phyloP scores from a whole-genome alignment of 2,888 invertebrate species.

The Ypsolopha scabrella region DNA sequence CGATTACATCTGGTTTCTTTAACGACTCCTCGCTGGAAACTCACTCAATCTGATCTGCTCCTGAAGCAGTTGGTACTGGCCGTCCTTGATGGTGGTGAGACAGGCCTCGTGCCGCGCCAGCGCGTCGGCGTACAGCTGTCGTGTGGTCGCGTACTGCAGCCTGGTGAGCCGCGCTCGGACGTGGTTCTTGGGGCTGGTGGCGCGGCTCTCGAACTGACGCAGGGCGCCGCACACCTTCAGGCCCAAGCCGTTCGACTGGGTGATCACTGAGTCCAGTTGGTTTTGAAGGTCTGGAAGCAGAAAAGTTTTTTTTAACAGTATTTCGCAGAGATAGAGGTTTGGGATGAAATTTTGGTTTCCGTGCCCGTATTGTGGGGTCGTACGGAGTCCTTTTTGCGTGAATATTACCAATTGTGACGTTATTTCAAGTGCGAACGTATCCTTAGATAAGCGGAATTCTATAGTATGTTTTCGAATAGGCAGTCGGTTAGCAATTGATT shows the following conservation, averaged over 20 bases:
- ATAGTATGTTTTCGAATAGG: too few species aligned
- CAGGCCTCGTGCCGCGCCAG: conserved; percentile 63
- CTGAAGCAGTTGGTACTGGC: conserved; percentile 63
- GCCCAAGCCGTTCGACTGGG: conserved; percentile 61
- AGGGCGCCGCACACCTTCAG: conserved; percentile 66
- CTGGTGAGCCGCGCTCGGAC: conserved; percentile 49
- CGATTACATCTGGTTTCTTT: too few species aligned
- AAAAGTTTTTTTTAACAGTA: too few species aligned
- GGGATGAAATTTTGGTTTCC: too few species aligned
- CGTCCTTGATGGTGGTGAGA: conserved; percentile 60
- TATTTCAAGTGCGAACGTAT: too few species aligned
- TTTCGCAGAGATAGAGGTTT: too few species aligned
- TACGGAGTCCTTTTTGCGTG: too few species aligned
- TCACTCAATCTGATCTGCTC: conserved; percentile 69
- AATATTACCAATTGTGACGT: too few species aligned
- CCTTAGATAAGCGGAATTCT: too few species aligned
- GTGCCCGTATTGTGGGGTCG: too few species aligned
- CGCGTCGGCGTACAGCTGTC: conserved; percentile 49
- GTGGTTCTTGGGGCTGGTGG: conserved; percentile 15
- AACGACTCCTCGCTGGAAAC: conserved; percentile 12
- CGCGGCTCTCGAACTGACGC: conserved; percentile 50
- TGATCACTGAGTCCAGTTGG: conserved; percentile 70
- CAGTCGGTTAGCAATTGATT: too few species aligned
- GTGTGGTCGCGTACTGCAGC: conserved; percentile 56
- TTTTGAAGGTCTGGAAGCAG: conserved; percentile 64